A percentile compares a stretch with the other conserved stretches of the same genome.
phyloP scores from a whole-genome alignment of 2,888 invertebrate species.

The Drosophila macrospina region DNA sequence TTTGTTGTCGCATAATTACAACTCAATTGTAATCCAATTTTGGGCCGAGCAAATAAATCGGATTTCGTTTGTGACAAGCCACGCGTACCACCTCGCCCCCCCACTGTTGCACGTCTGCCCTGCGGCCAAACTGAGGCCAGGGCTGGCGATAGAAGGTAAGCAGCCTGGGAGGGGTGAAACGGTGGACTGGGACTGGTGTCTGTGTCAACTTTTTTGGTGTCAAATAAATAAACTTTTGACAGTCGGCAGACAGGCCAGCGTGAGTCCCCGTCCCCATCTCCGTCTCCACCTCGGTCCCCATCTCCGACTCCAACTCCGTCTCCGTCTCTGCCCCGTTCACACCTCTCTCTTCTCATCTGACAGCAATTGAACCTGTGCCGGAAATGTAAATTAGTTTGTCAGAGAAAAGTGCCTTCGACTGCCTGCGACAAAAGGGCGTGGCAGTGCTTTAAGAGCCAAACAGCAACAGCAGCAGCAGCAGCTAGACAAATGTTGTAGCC shows the following conservation, averaged over 20 bases:
- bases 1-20: slow-evolving; percentile 80
- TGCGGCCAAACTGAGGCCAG: slow-evolving; percentile 6
- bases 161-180: not conserved
- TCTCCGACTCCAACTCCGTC: too few relatives aligned
- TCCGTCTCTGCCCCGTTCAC: not conserved
- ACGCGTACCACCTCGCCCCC: slow-evolving; percentile 21
- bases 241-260: slow-evolving; percentile 71
- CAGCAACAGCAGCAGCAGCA: too few relatives aligned
- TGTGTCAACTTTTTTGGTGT: slow-evolving; percentile 79
- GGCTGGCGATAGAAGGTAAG: slow-evolving; percentile 1
- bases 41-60: slow-evolving; percentile 72
- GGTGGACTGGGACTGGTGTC: slow-evolving; percentile 63
- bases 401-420: not conserved
- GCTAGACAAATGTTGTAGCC: not conserved
- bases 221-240: slow-evolving; percentile 81
- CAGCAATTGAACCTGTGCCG: slow-evolving; percentile 22
- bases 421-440: not conserved
- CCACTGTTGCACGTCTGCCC: not conserved
- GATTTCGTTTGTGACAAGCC: slow-evolving; percentile 64
- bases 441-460: slow-evolving; percentile 33
- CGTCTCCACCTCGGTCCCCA: too few relatives aligned
- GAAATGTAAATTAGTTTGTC: slow-evolving; percentile 72
- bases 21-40: slow-evolving; percentile 81
- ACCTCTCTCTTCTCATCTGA: not conserved
- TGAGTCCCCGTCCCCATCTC: slow-evolving; percentile 13